Percentiles rank a stretch among this genome's conserved stretches.
These are phyloP conservation scores for Leuciscus waleckii DNA, from an alignment of 2,797 vertebrate genomes.

Conservation along the genomic window DNA sequence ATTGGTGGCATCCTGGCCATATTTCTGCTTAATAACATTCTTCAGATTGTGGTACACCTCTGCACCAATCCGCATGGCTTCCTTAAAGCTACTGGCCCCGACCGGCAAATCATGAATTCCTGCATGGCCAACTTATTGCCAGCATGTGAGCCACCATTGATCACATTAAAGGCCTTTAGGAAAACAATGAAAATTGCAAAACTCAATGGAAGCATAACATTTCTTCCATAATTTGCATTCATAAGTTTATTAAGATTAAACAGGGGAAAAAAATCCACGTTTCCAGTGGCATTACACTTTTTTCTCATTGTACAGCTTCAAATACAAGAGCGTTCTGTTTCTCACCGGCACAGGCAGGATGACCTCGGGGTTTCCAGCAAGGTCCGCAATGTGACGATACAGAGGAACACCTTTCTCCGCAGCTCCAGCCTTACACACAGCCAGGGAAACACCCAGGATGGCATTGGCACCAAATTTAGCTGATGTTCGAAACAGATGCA, in stretches of 20 bases:
- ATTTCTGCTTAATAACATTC: constrained; percentile 96
- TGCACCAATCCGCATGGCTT: constrained; percentile 94
- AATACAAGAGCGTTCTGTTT: constrained; percentile 5
- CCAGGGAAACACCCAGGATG: constrained; percentile 93
- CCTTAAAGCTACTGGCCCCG: constrained; percentile 87
- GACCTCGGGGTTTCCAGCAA: constrained; percentile 90
- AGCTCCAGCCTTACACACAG: constrained; percentile 95
- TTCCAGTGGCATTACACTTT: background rate
- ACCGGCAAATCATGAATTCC: constrained; percentile 97
- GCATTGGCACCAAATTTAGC: constrained; percentile 95
- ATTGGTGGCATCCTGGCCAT: constrained; percentile 95
- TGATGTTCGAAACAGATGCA: constrained; percentile 60
- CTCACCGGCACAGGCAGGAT: constrained; percentile 94
- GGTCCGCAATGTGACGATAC: constrained; percentile 93
- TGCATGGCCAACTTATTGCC: constrained; percentile 98
- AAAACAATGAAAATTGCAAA: constrained; percentile 15
- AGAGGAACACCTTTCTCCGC: constrained; percentile 94
- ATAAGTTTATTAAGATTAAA: background rate
- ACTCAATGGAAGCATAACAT: background rate
- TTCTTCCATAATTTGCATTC: background rate
- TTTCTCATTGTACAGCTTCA: background rate
- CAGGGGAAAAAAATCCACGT: background rate
- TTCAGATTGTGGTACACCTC: constrained; percentile 99
- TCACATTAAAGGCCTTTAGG: constrained; percentile 92
- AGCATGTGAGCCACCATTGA: constrained; percentile 95